Percentiles rank a stretch among this genome's conserved stretches.
Evolutionary conservation across 2,113 vertebrate genomes (phyloP).

Genomic region (Mobula birostris): DNA sequence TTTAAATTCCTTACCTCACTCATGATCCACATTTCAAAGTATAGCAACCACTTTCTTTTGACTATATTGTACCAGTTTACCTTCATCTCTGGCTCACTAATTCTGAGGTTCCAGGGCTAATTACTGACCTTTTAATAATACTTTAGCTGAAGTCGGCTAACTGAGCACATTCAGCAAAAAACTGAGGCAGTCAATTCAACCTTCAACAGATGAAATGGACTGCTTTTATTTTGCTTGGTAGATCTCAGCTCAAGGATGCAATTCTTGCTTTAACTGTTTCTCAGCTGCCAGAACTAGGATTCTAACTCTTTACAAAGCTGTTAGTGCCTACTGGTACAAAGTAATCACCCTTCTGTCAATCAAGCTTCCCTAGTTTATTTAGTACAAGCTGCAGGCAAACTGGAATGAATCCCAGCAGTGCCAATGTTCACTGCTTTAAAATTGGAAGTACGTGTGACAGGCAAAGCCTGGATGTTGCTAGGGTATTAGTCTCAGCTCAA

Average conservation of each 20-base stretch:
- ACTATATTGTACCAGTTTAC: no score
- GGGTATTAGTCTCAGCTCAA: background rate
- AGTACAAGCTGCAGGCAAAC: background rate
- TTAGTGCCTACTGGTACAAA: background rate
- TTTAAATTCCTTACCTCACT: no score
- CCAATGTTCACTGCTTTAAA: background rate
- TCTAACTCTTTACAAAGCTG: background rate
- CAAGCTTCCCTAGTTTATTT: conserved; percentile 5
- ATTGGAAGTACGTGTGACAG: background rate
- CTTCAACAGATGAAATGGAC: background rate
- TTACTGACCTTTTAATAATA: background rate
- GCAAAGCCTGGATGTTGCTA: background rate
- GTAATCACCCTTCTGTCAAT: background rate
- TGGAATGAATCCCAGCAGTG: background rate
- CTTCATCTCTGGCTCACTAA: background rate
- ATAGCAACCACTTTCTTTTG: no score
- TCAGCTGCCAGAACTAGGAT: background rate
- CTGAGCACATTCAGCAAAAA: background rate
- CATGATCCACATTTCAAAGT: no score
- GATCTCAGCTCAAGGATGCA: background rate
- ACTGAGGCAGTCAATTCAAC: background rate
- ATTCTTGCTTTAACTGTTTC: background rate
- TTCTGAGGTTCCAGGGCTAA: background rate
- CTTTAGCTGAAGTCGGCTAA: background rate
- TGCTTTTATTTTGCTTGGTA: background rate